phyloP scores from a whole-genome alignment of 2,797 vertebrate species.

The Pagetopsis macropterus region DNA sequence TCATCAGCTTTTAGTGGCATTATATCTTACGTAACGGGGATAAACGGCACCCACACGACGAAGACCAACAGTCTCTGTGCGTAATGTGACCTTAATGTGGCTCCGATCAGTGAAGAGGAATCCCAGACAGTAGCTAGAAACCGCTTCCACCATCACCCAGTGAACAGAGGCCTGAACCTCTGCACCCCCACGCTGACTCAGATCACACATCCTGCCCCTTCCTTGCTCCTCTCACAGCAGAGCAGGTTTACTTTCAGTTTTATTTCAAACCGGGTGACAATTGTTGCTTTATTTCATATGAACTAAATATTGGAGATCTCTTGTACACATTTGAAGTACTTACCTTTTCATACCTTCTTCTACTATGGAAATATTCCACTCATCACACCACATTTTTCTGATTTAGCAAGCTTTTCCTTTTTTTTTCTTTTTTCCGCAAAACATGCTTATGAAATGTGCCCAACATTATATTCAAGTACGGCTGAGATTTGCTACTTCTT shows the following conservation, averaged over 20 bases:
- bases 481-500: too few species aligned
- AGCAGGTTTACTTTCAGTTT: neutral
- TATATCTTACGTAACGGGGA: neutral
- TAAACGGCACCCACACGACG: neutral
- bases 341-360: too few species aligned
- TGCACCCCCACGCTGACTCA: conserved; percentile 55
- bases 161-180: neutral
- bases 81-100: too few species aligned
- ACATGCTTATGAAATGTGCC: too few species aligned
- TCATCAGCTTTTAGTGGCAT: neutral
- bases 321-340: too few species aligned
- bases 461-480: too few species aligned
- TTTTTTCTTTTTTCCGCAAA: too few species aligned
- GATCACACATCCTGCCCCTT: neutral
- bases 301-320: too few species aligned
- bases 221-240: neutral
- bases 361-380: too few species aligned
- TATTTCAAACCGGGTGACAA: neutral
- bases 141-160: neutral
- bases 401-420: too few species aligned
- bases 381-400: too few species aligned
- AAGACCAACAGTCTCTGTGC: accelerated
- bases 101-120: neutral
- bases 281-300: too few species aligned
- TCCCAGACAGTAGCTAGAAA: neutral